phyloP scores from a whole-genome alignment of 2,113 vertebrate species.

The Vireo altiloquus region DNA sequence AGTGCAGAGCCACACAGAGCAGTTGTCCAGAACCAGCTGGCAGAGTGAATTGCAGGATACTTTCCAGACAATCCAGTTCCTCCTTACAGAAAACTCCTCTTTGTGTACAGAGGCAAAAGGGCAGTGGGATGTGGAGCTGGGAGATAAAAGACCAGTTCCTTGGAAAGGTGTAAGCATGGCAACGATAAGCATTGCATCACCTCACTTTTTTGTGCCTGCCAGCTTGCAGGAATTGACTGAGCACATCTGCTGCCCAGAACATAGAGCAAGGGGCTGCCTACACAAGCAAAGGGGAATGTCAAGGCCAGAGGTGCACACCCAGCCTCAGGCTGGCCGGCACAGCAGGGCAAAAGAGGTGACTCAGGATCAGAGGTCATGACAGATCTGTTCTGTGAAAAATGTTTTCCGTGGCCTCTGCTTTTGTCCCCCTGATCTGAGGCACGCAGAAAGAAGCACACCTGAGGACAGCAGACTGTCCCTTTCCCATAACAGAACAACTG shows the following conservation, averaged over 20 bases:
- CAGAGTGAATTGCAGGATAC: not conserved
- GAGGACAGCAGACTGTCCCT: not conserved
- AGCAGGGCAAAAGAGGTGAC: not conserved
- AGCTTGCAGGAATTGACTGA: not conserved
- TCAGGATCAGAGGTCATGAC: not conserved
- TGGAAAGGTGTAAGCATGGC: not conserved
- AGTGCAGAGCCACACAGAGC: not conserved
- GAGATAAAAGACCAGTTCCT: not conserved
- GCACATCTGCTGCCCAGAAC: not conserved
- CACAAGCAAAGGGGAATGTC: not conserved
- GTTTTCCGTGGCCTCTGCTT: not conserved
- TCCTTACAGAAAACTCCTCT: not conserved
- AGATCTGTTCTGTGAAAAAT: not conserved
- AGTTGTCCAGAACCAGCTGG: not conserved
- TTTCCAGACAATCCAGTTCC: not conserved
- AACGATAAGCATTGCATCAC: not conserved
- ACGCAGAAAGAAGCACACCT: rapidly evolving
- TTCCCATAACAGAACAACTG: rapidly evolving
- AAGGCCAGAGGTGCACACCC: not conserved
- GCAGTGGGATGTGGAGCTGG: not conserved
- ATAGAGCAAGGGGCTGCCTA: not conserved
- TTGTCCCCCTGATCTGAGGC: not conserved
- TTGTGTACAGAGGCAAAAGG: not conserved
- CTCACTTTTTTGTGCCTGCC: not conserved
- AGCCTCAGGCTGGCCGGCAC: not conserved